These are phyloP conservation scores for Mesochorus sp. DNA, from an alignment of 2,888 invertebrate species.

Conservation along the genomic window DNA sequence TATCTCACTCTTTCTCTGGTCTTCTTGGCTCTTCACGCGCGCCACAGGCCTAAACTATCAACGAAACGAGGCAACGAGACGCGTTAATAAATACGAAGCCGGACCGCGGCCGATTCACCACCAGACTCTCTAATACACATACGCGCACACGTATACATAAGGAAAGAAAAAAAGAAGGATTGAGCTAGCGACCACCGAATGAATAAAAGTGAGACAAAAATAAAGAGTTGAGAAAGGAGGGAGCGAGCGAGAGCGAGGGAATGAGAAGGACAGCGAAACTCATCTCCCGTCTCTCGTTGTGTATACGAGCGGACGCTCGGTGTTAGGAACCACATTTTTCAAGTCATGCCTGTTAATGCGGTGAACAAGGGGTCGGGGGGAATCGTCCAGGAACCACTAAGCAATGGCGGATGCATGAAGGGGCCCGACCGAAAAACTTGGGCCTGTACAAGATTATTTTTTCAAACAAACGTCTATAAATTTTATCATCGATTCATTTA, in stretches of 20 bases:
- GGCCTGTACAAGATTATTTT: no score
- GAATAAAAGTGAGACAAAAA: slow-evolving; percentile 48
- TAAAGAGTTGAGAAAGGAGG: slow-evolving; percentile 10
- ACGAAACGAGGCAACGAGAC: slow-evolving; percentile 76
- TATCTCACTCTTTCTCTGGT: slow-evolving; percentile 52
- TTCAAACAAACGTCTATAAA: neutral
- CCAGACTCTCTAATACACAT: slow-evolving; percentile 32
- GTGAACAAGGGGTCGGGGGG: slow-evolving; percentile 67
- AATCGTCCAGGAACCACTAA: slow-evolving; percentile 50
- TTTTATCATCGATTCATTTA: no score
- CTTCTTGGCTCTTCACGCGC: slow-evolving; percentile 51
- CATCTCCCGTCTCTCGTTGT: slow-evolving; percentile 45
- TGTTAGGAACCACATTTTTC: slow-evolving; percentile 80
- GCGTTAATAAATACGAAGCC: slow-evolving; percentile 78
- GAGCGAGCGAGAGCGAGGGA: slow-evolving; percentile 24
- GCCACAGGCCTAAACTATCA: slow-evolving; percentile 69
- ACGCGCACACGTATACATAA: neutral
- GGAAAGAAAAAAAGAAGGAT: slow-evolving; percentile 14
- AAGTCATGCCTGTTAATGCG: slow-evolving; percentile 80
- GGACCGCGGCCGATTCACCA: slow-evolving; percentile 71
- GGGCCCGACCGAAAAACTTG: slow-evolving; percentile 56
- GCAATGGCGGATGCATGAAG: slow-evolving; percentile 71
- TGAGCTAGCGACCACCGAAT: slow-evolving; percentile 12
- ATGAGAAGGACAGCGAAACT: slow-evolving; percentile 38
- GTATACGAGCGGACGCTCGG: slow-evolving; percentile 71